These are phyloP conservation scores for Notarius quadriscutis DNA, from an alignment of 2,113 vertebrate species.

Conservation along the genomic window DNA sequence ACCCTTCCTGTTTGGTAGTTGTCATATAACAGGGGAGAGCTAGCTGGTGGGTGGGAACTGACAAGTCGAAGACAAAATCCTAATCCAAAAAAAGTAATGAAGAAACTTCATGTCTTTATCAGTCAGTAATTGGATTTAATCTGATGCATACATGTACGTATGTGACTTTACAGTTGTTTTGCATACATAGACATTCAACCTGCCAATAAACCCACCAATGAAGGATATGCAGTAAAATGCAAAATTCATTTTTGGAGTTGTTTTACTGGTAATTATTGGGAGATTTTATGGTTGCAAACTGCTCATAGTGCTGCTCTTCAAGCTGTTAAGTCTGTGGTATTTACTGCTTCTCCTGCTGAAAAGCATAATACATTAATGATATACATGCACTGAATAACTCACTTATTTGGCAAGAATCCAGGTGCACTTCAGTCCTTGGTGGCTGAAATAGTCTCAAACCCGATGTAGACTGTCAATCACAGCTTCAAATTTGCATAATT, in stretches of 20 bases:
- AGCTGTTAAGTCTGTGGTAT: neutral
- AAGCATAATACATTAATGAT: neutral
- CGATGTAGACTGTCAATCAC: neutral
- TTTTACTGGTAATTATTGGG: neutral
- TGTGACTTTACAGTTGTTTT: too few relatives aligned
- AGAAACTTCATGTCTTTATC: neutral
- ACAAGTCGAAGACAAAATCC: neutral
- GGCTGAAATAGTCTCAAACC: neutral
- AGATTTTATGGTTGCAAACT: neutral
- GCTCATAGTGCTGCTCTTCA: neutral
- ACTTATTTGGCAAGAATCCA: neutral
- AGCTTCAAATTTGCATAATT: neutral
- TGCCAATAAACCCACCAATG: neutral
- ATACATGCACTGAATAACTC: neutral
- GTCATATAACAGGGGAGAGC: neutral
- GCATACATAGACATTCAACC: neutral
- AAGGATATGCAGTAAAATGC: neutral
- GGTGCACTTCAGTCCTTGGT: neutral
- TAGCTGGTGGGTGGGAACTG: neutral
- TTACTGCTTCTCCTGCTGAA: conserved; percentile 1
- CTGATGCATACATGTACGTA: neutral
- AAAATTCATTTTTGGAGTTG: neutral
- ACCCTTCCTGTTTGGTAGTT: neutral
- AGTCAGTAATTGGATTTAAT: neutral
- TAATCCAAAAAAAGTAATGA: neutral